phyloP scores from a whole-genome alignment of 2,888 invertebrate genomes.

The Lymantria dispar region DNA sequence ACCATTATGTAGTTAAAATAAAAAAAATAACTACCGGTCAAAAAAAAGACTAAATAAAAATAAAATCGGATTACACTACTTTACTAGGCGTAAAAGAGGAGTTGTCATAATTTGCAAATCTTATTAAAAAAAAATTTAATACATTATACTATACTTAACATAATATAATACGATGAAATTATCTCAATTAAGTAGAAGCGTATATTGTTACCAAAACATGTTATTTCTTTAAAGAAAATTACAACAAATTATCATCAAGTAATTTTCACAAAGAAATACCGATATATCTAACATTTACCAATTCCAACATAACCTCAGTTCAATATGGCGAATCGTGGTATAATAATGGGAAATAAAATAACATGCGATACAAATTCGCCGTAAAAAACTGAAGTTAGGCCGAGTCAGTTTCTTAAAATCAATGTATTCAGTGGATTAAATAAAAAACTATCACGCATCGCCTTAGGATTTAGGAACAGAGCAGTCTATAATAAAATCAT shows the following conservation, averaged over 20 bases:
- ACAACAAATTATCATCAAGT: slow-evolving; percentile 34
- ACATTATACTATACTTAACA: slow-evolving; percentile 75
- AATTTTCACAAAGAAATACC: slow-evolving; percentile 48
- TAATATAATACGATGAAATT: slow-evolving; percentile 79
- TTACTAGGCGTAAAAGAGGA: slow-evolving; percentile 52
- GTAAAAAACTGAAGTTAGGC: slow-evolving; percentile 58
- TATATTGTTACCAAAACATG: slow-evolving; percentile 64
- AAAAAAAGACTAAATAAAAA: slow-evolving; percentile 37
- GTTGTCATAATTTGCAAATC: slow-evolving; percentile 78
- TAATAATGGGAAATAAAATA: slow-evolving; percentile 36
- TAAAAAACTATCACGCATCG: slow-evolving; percentile 53
- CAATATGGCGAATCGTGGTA: slow-evolving; percentile 42
- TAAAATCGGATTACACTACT: slow-evolving; percentile 39
- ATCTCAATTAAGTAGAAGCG: slow-evolving; percentile 78
- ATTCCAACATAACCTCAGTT: slow-evolving; percentile 59
- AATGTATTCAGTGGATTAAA: slow-evolving; percentile 65
- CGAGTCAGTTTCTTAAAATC: slow-evolving; percentile 40
- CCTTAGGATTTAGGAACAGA: slow-evolving; percentile 73
- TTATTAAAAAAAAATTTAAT: slow-evolving; percentile 65
- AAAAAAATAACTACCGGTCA: slow-evolving; percentile 52
- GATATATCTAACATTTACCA: slow-evolving; percentile 46
- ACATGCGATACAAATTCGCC: slow-evolving; percentile 36
- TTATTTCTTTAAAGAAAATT: slow-evolving; percentile 48
- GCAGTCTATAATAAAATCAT: slow-evolving; percentile 75
- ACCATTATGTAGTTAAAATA: slow-evolving; percentile 54